Evolutionary conservation across 2,113 vertebrate genomes (phyloP).

Genomic region (Aplodontia rufa): DNA sequence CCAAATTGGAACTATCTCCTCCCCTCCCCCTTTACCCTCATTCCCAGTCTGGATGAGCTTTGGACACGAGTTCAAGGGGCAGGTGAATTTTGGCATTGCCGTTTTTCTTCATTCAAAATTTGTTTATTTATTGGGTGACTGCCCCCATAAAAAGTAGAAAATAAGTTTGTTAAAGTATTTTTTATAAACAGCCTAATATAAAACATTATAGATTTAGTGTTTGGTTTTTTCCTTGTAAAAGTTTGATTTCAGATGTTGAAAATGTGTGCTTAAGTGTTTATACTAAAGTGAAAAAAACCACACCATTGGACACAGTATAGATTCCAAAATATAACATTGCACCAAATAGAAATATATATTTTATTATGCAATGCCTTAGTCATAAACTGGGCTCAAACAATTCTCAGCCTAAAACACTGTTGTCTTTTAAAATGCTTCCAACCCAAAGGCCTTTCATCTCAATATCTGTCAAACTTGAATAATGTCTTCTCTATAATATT

Average conservation of each 20-base stretch:
- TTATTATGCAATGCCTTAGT: conserved; percentile 88
- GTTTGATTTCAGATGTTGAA: conserved; percentile 78
- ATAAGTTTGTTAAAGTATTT: conserved; percentile 82
- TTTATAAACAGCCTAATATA: conserved; percentile 80
- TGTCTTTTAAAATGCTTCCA: conserved; percentile 89
- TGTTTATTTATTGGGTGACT: conserved; percentile 75
- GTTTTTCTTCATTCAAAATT: conserved; percentile 61
- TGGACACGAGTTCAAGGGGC: conserved; percentile 66
- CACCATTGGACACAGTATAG: conserved; percentile 81
- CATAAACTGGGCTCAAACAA: conserved; percentile 86
- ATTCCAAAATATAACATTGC: conserved; percentile 82
- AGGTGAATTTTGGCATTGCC: conserved; percentile 65
- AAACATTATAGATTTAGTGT: conserved; percentile 77
- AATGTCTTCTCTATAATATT: conserved; percentile 85
- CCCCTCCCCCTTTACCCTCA: conserved; percentile 13
- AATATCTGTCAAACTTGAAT: conserved; percentile 89
- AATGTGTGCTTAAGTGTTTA: conserved; percentile 76
- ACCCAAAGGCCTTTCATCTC: conserved; percentile 91
- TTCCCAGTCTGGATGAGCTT: conserved; percentile 48
- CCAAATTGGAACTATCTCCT: conserved; percentile 44
- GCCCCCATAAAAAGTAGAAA: conserved; percentile 66
- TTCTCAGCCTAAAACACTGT: conserved; percentile 87
- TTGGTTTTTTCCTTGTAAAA: conserved; percentile 73
- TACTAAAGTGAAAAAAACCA: conserved; percentile 79
- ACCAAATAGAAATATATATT: conserved; percentile 87